phyloP scores from a whole-genome alignment of 2,113 vertebrate species.

The Gymnorhina tibicen region DNA sequence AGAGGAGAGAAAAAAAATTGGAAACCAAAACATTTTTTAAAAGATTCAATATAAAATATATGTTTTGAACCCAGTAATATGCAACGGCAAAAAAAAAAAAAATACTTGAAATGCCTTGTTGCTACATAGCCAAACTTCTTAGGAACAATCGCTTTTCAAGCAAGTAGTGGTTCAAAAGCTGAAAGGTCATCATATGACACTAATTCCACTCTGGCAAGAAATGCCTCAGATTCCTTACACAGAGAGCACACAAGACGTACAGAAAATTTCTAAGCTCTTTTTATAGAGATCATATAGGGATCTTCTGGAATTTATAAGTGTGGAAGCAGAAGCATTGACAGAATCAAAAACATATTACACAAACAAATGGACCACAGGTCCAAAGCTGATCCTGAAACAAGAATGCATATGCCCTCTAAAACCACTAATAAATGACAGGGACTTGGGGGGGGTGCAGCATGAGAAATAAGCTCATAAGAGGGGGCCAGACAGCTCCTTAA shows the following conservation, averaged over 20 bases:
- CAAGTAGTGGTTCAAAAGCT: background rate
- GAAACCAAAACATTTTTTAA: background rate
- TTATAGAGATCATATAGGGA: background rate
- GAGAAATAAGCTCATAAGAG: background rate
- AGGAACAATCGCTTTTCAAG: background rate
- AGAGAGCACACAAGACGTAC: background rate
- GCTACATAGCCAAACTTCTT: background rate
- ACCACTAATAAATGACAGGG: background rate
- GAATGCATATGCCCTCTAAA: background rate
- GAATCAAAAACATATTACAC: background rate
- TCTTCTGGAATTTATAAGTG: background rate
- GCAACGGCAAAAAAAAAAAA: background rate
- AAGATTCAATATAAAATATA: background rate
- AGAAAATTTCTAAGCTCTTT: background rate
- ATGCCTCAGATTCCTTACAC: background rate
- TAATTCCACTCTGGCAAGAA: background rate
- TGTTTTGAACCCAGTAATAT: background rate
- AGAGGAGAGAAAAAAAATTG: background rate
- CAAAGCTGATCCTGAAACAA: background rate
- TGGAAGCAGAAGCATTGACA: background rate
- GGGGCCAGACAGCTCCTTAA: background rate
- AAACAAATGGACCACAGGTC: background rate
- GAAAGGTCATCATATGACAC: background rate
- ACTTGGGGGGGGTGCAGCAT: rapidly evolving
- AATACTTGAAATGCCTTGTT: background rate